These are phyloP conservation scores for Ceratothoa steindachneri DNA, from an alignment of 2,888 invertebrate species.

Conservation along the genomic window DNA sequence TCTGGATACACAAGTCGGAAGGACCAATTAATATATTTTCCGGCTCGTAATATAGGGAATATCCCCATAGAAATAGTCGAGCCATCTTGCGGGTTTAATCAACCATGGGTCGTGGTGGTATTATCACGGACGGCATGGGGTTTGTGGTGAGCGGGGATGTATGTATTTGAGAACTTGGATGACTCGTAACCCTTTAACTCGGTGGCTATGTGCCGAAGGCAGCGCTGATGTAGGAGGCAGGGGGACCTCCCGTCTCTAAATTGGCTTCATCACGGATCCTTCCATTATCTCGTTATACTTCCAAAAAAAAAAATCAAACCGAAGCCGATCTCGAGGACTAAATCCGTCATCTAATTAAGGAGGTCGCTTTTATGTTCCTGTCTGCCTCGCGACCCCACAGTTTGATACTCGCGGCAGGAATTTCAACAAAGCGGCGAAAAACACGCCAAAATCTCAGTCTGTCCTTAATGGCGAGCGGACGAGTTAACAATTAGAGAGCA, in stretches of 20 bases:
- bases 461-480: conserved; percentile 8
- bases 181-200: conserved; percentile 1
- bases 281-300: conserved; percentile 8
- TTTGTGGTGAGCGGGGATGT: no score
- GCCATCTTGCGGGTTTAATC: no score
- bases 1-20: no score
- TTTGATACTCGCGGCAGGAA: neutral
- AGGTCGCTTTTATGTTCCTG: neutral
- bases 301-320: conserved; percentile 1
- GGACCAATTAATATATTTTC: no score
- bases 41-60: no score
- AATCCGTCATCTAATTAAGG: conserved; percentile 9
- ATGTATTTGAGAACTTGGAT: no score
- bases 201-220: neutral
- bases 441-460: neutral
- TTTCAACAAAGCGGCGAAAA: conserved; percentile 12
- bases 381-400: neutral
- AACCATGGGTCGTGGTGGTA: no score
- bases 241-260: neutral
- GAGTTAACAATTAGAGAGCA: conserved; percentile 15
- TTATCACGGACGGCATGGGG: no score
- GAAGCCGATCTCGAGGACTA: neutral
- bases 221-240: neutral
- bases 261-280: conserved; percentile 12
- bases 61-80: no score